phyloP scores from a whole-genome alignment of 2,113 vertebrate genomes.

The Pao palembangensis region DNA sequence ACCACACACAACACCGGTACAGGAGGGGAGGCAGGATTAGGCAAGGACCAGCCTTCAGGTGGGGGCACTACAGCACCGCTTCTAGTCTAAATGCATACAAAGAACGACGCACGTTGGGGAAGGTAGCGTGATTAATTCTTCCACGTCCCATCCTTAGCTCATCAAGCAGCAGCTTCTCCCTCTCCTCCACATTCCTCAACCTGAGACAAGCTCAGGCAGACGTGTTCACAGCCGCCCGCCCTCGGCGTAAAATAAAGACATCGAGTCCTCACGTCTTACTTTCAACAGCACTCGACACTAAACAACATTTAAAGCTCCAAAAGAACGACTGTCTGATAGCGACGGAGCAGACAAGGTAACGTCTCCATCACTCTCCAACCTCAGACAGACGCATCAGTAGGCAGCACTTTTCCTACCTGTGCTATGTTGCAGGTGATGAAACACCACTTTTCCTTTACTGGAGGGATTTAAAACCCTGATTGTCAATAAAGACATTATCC shows the following conservation, averaged over 20 bases:
- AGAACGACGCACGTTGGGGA: too few relatives aligned
- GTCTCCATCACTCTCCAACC: neutral
- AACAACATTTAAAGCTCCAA: slow-evolving; percentile 48
- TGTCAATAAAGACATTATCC: too few relatives aligned
- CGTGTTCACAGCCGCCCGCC: slow-evolving; percentile 9
- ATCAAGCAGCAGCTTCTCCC: slow-evolving; percentile 9
- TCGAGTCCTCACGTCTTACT: slow-evolving; percentile 42
- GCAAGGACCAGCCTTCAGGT: too few relatives aligned
- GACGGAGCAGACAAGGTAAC: neutral
- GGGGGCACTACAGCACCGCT: too few relatives aligned
- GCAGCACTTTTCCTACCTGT: too few relatives aligned
- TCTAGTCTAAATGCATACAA: too few relatives aligned
- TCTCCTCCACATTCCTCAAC: slow-evolving; percentile 12
- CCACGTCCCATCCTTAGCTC: neutral
- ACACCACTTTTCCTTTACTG: neutral
- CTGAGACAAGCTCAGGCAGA: slow-evolving; percentile 4
- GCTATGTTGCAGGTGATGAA: too few relatives aligned
- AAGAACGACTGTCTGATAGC: slow-evolving; percentile 3
- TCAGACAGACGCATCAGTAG: too few relatives aligned
- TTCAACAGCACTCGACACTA: slow-evolving; percentile 41
- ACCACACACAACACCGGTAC: too few relatives aligned
- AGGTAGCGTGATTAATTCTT: too few relatives aligned
- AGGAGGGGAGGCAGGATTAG: too few relatives aligned
- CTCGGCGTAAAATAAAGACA: slow-evolving; percentile 7
- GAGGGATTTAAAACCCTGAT: neutral